Base-by-base conservation (phyloP, 1,140 invertebrate genomes). In the Prorops nasuta region DNA sequence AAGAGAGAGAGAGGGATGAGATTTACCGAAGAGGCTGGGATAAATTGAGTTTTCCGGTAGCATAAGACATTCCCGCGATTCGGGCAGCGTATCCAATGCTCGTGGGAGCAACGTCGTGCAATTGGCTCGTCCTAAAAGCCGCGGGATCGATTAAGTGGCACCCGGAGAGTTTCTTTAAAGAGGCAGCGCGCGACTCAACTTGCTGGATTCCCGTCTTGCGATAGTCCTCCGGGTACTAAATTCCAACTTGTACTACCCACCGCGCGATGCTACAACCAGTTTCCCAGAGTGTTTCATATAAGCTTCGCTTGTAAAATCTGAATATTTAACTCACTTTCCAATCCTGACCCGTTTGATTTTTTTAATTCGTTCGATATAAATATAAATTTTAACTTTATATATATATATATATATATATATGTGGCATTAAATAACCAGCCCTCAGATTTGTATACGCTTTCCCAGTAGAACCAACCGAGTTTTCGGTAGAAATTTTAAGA, bases 91-190 rank as follows among this genome's bases (percentile, higher is more conserved):
- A 10, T 4, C 10, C 24, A 10, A 28, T 28, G 24, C 24, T 28
- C 24, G 4, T 28, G 24, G 24, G 24, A 28, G 10, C 4, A 28
- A 10, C 24, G 24, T 28, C 10, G 24, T 28, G 10, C 4, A 4
- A 28, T 28, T 10, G 43, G 43, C 46, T 39, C 24, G n/a, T n/a
- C 49, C 43, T 46, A 55, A 60, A 49, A 60, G 53, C 22, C 49
- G 39, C 12, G 24, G 28, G 53, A 61, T 61, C 58, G 59, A 61
- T 61, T 56, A 61, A 61, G 53, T 61, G 53, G 49, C 54, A 47
- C 36, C 37, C 37, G 47, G 51, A 60, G 58, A 48, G 45, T 56
- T 56, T 60, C 59, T 60, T 61, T 60, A 60, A 60, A 56, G 58
- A 44, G 58, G 37, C 41, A 42, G 44, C 49, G 24, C 24, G 10